Evolutionary conservation across 1,140 invertebrate genomes (phyloP).

Genomic region (Bombus difficillimus): DNA sequence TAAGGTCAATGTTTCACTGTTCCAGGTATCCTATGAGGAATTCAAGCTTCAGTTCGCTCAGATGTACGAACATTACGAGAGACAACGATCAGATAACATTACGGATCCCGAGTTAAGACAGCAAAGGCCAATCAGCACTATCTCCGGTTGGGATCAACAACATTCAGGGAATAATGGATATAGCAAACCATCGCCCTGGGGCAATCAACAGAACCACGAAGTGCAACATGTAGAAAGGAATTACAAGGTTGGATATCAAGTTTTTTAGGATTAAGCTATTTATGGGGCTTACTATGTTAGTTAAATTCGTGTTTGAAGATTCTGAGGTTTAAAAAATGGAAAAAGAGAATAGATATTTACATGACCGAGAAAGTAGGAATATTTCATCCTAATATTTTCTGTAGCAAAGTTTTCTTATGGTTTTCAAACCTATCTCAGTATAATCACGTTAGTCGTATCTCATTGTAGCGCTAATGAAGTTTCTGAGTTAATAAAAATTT

Average conservation of each 20-base stretch:
- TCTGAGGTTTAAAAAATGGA: no score
- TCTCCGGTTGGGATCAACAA: conserved; percentile 95
- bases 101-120: conserved; percentile 96
- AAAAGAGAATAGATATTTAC: no score
- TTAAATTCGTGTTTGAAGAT: no score
- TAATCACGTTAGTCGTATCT: no score
- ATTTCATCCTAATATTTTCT: no score
- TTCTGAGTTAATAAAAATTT: no score
- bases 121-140: conserved; percentile 96
- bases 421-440: no score
- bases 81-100: conserved; percentile 95
- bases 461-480: no score
- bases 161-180: conserved; percentile 81
- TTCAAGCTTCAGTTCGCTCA: conserved; percentile 97
- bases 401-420: no score
- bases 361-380: no score
- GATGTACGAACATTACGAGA: conserved; percentile 98
- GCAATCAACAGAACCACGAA: conserved; percentile 79
- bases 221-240: conserved; percentile 79
- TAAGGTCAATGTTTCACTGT: conserved; percentile 19
- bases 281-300: no score
- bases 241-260: conserved; percentile 70
- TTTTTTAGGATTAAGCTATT: neutral
- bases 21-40: conserved; percentile 96
- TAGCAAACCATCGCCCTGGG: conserved; percentile 76